phyloP scores from a whole-genome alignment of 2,888 invertebrate species.

The Tiliacea aurago region DNA sequence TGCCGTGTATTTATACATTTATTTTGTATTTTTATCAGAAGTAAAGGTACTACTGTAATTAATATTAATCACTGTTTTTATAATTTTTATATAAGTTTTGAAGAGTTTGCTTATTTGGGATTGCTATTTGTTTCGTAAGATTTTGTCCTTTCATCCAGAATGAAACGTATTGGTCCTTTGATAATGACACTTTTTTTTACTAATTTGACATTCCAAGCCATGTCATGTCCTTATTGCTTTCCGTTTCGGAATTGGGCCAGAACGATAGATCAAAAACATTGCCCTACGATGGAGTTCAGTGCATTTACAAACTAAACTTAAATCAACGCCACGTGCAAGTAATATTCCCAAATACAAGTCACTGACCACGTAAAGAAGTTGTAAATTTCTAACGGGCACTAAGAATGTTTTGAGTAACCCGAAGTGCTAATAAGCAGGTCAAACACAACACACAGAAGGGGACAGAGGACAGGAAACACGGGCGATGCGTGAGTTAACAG shows the following conservation, averaged over 20 bases:
- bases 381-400: conserved; percentile 67
- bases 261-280: neutral
- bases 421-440: conserved; percentile 79
- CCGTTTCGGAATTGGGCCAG: neutral
- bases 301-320: conserved; percentile 6
- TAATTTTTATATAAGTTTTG: neutral
- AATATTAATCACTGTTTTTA: neutral
- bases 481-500: conserved; percentile 86
- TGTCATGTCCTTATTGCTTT: neutral
- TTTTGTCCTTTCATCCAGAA: neutral
- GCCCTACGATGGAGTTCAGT: neutral
- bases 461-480: conserved; percentile 85
- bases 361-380: conserved; percentile 57
- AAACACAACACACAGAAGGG: conserved; percentile 75
- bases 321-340: conserved; percentile 35
- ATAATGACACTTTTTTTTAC: too few relatives aligned
- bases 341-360: conserved; percentile 51
- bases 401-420: conserved; percentile 73
- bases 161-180: neutral
- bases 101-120: neutral
- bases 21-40: neutral
- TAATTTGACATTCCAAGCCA: neutral
- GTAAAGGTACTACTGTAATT: neutral
- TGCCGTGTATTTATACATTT: conserved; percentile 11
- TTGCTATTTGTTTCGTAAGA: neutral